Base-by-base conservation (phyloP, 92 coral and sea anemone species). In the Paragorgia papillata region DNA sequence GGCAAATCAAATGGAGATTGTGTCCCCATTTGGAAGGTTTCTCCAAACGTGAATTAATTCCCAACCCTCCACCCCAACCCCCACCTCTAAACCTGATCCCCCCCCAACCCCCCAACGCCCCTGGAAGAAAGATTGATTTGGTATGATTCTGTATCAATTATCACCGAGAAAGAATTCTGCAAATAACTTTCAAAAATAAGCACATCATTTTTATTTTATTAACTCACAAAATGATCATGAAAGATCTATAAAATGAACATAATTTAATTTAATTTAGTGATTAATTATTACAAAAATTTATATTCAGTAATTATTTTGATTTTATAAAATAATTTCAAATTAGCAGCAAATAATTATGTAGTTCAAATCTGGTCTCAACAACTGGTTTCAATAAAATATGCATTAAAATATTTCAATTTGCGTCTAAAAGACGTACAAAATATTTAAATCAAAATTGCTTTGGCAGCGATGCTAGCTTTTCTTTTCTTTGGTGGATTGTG, bases 381-480 rank as follows among this genome's bases (percentile, higher is more conserved):
- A n/a, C n/a, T n/a, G n/a, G n/a, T n/a, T n/a, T n/a, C n/a, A n/a
- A n/a, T n/a, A n/a, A n/a, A n/a, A n/a, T n/a, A n/a, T n/a, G n/a
- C n/a, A n/a, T n/a, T n/a, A n/a, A n/a, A n/a, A n/a, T n/a, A n/a
- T n/a, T n/a, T n/a, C n/a, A n/a, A n/a, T n/a, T n/a, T n/a, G n/a
- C n/a, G n/a, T n/a, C n/a, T n/a, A n/a, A n/a, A n/a, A n/a, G n/a
- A n/a, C n/a, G n/a, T n/a, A n/a, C n/a, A n/a, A 2, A 48, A 14
- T 18, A 54, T 12, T 82, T 67, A 86, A 13, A 90, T 90, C 79
- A 87, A 60, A 27, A 90, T 90, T 30, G 96, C 84, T 69, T 88
- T 82, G 60, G 79, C 66, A 7, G 96, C 88, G 55, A 85, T 71
- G 66, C 96, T 90, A 53, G 91, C 90, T 64, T 90, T 90, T 25